A percentile compares a stretch with the other conserved stretches of the same genome.
Evolutionary conservation across 2,113 vertebrate species (phyloP).

Genomic region (Camelus dromedarius): DNA sequence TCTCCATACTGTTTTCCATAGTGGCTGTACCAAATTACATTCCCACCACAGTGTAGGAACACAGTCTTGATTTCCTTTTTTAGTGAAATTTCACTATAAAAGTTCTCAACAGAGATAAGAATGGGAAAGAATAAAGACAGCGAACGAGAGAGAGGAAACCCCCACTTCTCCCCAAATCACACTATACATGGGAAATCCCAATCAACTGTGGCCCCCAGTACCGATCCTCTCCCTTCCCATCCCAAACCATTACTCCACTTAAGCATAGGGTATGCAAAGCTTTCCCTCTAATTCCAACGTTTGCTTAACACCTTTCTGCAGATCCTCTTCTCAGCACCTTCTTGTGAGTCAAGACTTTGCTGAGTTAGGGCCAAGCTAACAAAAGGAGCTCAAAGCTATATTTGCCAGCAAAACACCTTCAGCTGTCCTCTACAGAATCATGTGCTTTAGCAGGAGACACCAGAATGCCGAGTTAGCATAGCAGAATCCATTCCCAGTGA

Average conservation of each 20-base stretch:
- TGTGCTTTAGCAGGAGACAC: not conserved
- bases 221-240: not conserved
- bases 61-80: not conserved
- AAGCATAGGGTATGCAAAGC: not conserved
- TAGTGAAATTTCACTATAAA: not conserved
- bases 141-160: not conserved
- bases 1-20: not conserved
- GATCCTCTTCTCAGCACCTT: not conserved
- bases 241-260: not conserved
- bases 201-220: not conserved
- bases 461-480: not conserved
- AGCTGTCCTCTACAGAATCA: not conserved
- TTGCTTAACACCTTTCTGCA: not conserved
- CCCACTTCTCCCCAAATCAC: not conserved
- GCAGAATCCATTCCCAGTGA: not conserved
- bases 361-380: not conserved
- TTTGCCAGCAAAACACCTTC: not conserved
- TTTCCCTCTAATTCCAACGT: not conserved
- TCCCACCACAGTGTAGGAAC: not conserved
- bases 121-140: not conserved
- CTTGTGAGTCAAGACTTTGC: not conserved
- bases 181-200: no score
- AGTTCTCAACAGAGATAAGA: not conserved
- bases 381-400: constrained; percentile 10
- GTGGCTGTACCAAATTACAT: not conserved